phyloP scores from a whole-genome alignment of 2,888 invertebrate species.

The Watsonalla cultraria region DNA sequence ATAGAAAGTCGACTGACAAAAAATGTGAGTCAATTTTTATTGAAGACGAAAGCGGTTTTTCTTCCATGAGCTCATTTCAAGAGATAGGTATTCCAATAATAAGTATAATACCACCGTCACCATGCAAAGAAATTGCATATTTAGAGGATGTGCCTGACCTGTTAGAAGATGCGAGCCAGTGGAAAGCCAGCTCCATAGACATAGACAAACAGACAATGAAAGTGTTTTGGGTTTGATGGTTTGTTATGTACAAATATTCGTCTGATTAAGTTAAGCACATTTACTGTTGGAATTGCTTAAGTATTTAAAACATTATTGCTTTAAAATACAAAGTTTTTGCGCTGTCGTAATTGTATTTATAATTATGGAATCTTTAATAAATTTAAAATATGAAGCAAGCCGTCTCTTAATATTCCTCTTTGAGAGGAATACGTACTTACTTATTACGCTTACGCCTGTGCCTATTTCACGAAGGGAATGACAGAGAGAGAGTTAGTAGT shows the following conservation, averaged over 20 bases:
- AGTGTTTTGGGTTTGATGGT: conserved; percentile 69
- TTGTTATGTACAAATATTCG: conserved; percentile 35
- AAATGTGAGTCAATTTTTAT: conserved; percentile 53
- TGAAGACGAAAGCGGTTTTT: conserved; percentile 92
- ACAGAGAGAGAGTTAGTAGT: too few species aligned
- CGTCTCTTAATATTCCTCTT: too few species aligned
- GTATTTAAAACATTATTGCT: neutral
- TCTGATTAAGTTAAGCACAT: neutral
- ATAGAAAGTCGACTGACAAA: conserved; percentile 34
- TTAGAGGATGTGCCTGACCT: conserved; percentile 48
- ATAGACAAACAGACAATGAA: conserved; percentile 62
- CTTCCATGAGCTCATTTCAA: conserved; percentile 91
- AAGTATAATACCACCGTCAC: conserved; percentile 70
- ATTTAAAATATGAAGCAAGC: neutral
- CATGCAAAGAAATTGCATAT: conserved; percentile 61
- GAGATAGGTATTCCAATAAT: conserved; percentile 85
- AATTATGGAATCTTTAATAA: neutral
- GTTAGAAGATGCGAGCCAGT: conserved; percentile 46
- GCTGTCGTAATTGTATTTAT: neutral
- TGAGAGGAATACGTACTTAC: too few species aligned
- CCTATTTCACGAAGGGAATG: too few species aligned
- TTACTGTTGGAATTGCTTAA: neutral
- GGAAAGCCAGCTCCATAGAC: conserved; percentile 54
- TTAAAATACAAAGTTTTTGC: neutral
- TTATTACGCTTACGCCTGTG: too few species aligned